A percentile compares a stretch with the other conserved stretches of the same genome.
Evolutionary conservation across 2,888 invertebrate species (phyloP).

Genomic region (Synergus laeviventris): DNA sequence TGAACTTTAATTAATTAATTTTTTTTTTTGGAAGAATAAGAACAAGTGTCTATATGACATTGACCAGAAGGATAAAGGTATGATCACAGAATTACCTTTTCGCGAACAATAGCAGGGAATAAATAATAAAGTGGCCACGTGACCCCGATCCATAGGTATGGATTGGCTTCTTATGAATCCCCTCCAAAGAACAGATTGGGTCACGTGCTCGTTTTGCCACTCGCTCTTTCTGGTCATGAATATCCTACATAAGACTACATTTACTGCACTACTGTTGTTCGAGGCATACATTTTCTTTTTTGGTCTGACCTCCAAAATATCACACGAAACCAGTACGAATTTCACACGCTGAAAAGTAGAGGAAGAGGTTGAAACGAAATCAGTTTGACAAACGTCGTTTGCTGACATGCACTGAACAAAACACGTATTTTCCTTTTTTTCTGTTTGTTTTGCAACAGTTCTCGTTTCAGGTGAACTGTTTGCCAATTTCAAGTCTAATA

Average conservation of each 20-base stretch:
- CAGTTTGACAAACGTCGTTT: background rate
- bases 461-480: background rate
- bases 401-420: background rate
- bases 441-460: background rate
- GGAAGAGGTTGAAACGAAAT: background rate
- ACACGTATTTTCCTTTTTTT: background rate
- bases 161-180: slow-evolving; percentile 28
- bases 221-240: slow-evolving; percentile 39
- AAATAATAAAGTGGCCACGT: slow-evolving; percentile 25
- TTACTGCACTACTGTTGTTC: slow-evolving; percentile 19
- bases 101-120: slow-evolving; percentile 26
- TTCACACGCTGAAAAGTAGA: slow-evolving; percentile 2
- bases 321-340: slow-evolving; percentile 8
- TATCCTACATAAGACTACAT: slow-evolving; percentile 33
- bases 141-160: slow-evolving; percentile 36
- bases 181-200: slow-evolving; percentile 25
- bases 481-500: slow-evolving; percentile 14
- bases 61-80: background rate
- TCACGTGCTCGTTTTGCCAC: slow-evolving; percentile 16
- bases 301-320: slow-evolving; percentile 32
- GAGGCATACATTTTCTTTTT: slow-evolving; percentile 35
- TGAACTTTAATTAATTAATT: slow-evolving; percentile 6
- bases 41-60: background rate
- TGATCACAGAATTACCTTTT: slow-evolving; percentile 31
- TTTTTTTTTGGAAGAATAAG: background rate